These are phyloP conservation scores for Cryptophagus acutangulus DNA, from an alignment of 2,888 invertebrate genomes.

Conservation along the genomic window DNA sequence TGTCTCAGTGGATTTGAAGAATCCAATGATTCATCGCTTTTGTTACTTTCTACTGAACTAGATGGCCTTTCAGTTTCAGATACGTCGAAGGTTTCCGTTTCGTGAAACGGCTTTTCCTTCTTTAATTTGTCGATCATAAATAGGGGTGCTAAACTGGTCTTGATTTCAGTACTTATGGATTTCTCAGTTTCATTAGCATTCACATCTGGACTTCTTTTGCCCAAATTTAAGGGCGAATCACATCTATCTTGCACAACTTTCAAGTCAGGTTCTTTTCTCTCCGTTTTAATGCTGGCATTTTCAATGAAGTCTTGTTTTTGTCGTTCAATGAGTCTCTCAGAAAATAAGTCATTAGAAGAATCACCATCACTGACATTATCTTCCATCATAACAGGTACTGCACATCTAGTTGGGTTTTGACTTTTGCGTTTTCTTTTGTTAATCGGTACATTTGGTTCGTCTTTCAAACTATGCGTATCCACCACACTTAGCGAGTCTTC, in stretches of 20 bases:
- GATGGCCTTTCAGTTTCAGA: conserved; percentile 48
- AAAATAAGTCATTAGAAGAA: conserved; percentile 54
- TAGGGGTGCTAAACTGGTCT: conserved; percentile 46
- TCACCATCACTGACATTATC: conserved; percentile 57
- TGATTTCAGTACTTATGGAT: conserved; percentile 40
- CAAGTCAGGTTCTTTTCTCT: conserved; percentile 24
- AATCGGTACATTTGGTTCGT: conserved; percentile 56
- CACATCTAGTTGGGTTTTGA: conserved; percentile 79
- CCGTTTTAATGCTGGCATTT: conserved; percentile 26
- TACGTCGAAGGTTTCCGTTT: conserved; percentile 40
- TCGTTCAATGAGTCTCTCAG: conserved; percentile 26
- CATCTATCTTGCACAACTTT: conserved; percentile 29
- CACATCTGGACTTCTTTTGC: conserved; percentile 48
- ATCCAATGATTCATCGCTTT: conserved; percentile 58
- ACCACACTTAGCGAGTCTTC: conserved; percentile 57
- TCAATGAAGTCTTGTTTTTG: conserved; percentile 24
- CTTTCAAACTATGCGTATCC: conserved; percentile 54
- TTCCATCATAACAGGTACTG: conserved; percentile 54
- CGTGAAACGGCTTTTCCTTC: conserved; percentile 43
- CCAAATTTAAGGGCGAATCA: conserved; percentile 46
- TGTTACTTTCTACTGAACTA: conserved; percentile 54
- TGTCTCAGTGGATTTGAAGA: conserved; percentile 69
- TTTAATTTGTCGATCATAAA: conserved; percentile 46
- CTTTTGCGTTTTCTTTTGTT: conserved; percentile 82
- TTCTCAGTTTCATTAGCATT: conserved; percentile 47